phyloP scores from a whole-genome alignment of 2,797 vertebrate species.

The Eidolon dupreanum region DNA sequence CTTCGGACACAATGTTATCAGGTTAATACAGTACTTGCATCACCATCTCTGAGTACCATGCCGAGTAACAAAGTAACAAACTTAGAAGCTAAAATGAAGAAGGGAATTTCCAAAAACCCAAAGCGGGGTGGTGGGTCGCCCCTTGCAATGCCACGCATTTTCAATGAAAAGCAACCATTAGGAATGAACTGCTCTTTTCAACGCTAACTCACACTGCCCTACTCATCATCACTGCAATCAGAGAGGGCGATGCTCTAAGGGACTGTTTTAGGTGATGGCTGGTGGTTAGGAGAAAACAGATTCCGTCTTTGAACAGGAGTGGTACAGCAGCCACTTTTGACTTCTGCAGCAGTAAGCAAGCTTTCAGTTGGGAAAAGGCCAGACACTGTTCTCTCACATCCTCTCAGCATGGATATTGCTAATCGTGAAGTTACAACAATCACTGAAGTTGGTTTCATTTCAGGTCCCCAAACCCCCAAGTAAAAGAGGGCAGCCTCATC shows the following conservation, averaged over 20 bases:
- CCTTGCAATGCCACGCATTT: neutral
- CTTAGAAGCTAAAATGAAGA: constrained; percentile 47
- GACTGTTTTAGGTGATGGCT: neutral
- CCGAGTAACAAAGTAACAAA: constrained; percentile 73
- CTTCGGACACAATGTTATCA: constrained; percentile 78
- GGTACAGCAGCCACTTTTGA: neutral
- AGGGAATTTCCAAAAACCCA: constrained; percentile 66
- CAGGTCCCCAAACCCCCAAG: neutral
- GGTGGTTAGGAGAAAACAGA: neutral
- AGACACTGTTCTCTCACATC: neutral
- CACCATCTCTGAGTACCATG: constrained; percentile 47
- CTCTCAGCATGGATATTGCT: neutral
- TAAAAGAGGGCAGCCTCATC: neutral
- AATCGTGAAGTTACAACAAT: neutral
- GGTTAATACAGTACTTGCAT: constrained; percentile 64
- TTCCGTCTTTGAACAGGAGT: neutral
- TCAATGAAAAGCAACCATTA: neutral
- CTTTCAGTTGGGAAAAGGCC: neutral
- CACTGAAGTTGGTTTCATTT: constrained; percentile 57
- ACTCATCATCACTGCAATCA: neutral
- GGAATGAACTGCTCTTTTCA: neutral
- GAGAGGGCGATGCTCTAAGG: neutral
- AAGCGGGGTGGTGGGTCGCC: neutral
- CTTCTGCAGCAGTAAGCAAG: neutral
- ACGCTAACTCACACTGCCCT: neutral